These are phyloP conservation scores for Dasypolia templi DNA, from an alignment of 2,888 invertebrate genomes.

Conservation along the genomic window DNA sequence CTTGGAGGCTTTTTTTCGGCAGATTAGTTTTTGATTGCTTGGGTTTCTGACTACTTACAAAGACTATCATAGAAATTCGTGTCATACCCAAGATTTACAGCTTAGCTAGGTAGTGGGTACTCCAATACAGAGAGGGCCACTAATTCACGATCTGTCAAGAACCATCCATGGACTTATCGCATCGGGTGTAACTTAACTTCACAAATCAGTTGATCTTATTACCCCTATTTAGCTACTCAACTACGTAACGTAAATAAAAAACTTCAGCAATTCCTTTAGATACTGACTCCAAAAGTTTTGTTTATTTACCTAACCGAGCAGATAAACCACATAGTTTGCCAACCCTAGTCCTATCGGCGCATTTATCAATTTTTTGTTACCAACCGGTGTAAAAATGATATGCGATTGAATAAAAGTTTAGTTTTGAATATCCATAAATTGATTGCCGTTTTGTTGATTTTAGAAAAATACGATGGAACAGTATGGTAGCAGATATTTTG, in stretches of 20 bases:
- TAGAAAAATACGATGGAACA: neutral
- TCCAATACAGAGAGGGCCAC: neutral
- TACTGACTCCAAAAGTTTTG: neutral
- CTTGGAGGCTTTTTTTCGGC: neutral
- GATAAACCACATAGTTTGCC: neutral
- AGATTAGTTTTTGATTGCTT: no score
- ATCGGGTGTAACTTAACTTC: neutral
- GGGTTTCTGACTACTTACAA: no score
- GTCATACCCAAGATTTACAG: no score
- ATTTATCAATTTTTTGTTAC: constrained; percentile 56
- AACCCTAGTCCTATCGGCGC: constrained; percentile 34
- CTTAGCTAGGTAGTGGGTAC: neutral
- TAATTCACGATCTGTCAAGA: neutral
- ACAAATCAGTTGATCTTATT: neutral
- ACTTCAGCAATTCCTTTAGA: neutral
- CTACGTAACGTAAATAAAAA: neutral
- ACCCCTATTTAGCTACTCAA: neutral
- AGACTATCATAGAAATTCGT: neutral
- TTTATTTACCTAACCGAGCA: neutral
- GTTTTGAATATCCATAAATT: constrained; percentile 43
- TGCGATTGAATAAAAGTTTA: constrained; percentile 43
- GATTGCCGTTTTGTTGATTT: constrained; percentile 32
- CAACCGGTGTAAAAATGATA: constrained; percentile 50
- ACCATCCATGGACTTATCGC: neutral
- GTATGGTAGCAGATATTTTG: neutral